Conservation (phyloP, 1,140 invertebrate species). For the Drusus annulatus region DNA sequence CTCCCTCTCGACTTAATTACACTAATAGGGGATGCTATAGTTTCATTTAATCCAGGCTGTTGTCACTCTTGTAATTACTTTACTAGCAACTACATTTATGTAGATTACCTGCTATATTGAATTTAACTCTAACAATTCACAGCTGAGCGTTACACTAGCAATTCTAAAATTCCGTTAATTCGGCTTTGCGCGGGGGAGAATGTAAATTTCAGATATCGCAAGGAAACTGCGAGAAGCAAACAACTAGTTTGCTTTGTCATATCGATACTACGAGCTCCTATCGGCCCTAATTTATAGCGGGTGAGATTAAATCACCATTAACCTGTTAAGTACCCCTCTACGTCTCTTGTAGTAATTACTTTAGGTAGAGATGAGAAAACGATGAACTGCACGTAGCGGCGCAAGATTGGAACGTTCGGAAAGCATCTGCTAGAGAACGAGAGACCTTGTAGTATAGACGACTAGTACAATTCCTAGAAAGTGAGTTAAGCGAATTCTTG, state of each 20-base stretch:
- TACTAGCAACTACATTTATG: no score
- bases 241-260: conserved; percentile 24
- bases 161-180: not conserved
- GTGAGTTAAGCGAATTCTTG: no score
- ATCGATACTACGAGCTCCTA: not conserved
- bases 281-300: not conserved
- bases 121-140: no score
- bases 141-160: not conserved
- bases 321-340: not conserved
- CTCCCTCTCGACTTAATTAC: no score
- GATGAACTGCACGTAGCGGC: not conserved
- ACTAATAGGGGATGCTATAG: no score
- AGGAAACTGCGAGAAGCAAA: not conserved
- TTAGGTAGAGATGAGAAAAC: not conserved
- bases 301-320: conserved; percentile 29
- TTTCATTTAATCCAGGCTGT: no score
- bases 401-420: not conserved
- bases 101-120: no score
- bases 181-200: no score
- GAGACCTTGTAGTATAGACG: not conserved
- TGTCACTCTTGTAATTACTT: no score
- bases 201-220: conserved; percentile 20
- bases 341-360: not conserved
- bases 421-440: not conserved
- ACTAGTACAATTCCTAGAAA: not conserved